A percentile compares a stretch with the other conserved stretches of the same genome.
Conservation (phyloP, 1,140 invertebrate genomes). For the Megalopta genalis region DNA sequence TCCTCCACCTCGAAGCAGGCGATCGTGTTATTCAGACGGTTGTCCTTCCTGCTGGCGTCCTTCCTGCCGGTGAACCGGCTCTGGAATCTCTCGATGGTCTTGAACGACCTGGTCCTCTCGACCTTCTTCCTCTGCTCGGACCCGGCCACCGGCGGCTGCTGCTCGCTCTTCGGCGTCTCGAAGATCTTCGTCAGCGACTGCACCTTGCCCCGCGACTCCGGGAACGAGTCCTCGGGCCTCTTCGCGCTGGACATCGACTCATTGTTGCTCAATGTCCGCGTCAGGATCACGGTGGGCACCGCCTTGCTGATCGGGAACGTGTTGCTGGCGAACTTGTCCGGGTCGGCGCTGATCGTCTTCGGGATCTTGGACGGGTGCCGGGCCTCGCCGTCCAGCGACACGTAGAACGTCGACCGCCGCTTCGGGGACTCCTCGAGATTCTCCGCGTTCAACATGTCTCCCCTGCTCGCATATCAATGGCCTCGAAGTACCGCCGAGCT, state of each 20-base stretch:
- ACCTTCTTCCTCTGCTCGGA: slow-evolving; percentile 71
- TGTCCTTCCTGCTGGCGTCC: slow-evolving; percentile 66
- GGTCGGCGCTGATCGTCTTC: slow-evolving; percentile 55
- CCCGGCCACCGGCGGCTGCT: not conserved
- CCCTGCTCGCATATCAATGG: slow-evolving; percentile 38
- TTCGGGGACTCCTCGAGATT: slow-evolving; percentile 74
- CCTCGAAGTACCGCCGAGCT: no score
- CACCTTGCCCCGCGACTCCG: slow-evolving; percentile 74
- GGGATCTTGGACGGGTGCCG: slow-evolving; percentile 64
- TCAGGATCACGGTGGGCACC: slow-evolving; percentile 58
- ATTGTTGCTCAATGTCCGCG: slow-evolving; percentile 71
- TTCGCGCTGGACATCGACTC: slow-evolving; percentile 47
- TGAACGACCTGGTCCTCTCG: slow-evolving; percentile 77
- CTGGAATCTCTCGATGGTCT: slow-evolving; percentile 78
- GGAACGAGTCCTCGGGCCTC: slow-evolving; percentile 36
- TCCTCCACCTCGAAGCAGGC: slow-evolving; percentile 64
- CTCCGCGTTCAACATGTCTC: slow-evolving; percentile 63
- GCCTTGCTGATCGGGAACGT: slow-evolving; percentile 67
- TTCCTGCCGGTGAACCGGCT: slow-evolving; percentile 73
- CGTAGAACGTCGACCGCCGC: slow-evolving; percentile 80
- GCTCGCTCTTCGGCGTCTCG: slow-evolving; percentile 67
- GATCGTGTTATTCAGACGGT: slow-evolving; percentile 69
- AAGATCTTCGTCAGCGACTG: slow-evolving; percentile 77
- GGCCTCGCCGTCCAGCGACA: slow-evolving; percentile 73
- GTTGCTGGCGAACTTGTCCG: slow-evolving; percentile 70